A percentile compares a stretch with the other conserved stretches of the same genome.
phyloP scores from a whole-genome alignment of 2,888 invertebrate genomes.

The Lutraria lutraria region DNA sequence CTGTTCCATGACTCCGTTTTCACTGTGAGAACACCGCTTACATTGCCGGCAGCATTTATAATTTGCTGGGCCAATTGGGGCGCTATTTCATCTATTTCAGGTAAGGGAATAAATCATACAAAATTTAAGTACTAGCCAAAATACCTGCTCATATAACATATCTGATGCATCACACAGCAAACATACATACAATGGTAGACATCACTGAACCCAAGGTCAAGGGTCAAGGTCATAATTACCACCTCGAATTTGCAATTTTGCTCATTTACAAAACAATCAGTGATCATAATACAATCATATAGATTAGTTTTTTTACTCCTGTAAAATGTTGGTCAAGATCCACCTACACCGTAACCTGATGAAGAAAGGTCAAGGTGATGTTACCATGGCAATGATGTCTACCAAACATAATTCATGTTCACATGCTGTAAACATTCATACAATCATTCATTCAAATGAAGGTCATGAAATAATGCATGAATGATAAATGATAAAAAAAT shows the following conservation, averaged over 20 bases:
- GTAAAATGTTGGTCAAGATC: too few species aligned
- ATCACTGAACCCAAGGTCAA: not conserved
- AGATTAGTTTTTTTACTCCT: too few species aligned
- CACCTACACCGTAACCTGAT: not conserved
- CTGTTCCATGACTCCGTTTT: constrained; percentile 84
- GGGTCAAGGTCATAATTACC: not conserved
- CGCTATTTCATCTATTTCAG: constrained; percentile 76
- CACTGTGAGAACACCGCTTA: constrained; percentile 81
- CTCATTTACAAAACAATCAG: too few species aligned
- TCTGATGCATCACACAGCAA: constrained; percentile 42
- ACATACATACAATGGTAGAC: constrained; percentile 26
- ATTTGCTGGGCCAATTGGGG: constrained; percentile 77
- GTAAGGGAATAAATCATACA: constrained; percentile 50
- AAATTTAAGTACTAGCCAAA: constrained; percentile 45
- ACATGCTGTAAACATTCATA: constrained; percentile 41
- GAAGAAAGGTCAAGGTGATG: not conserved
- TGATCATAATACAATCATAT: too few species aligned
- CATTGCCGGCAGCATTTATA: constrained; percentile 72
- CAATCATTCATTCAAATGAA: constrained; percentile 40
- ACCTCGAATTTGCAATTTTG: too few species aligned
- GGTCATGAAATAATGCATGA: constrained; percentile 21
- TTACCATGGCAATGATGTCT: not conserved
- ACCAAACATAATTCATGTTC: constrained; percentile 23
- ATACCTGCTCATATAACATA: constrained; percentile 9
- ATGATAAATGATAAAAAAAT: constrained; percentile 7